A percentile compares a stretch with the other conserved stretches of the same genome.
These are phyloP conservation scores for Anguilla marmorata DNA, from an alignment of 2,797 vertebrate species.

Conservation along the genomic window DNA sequence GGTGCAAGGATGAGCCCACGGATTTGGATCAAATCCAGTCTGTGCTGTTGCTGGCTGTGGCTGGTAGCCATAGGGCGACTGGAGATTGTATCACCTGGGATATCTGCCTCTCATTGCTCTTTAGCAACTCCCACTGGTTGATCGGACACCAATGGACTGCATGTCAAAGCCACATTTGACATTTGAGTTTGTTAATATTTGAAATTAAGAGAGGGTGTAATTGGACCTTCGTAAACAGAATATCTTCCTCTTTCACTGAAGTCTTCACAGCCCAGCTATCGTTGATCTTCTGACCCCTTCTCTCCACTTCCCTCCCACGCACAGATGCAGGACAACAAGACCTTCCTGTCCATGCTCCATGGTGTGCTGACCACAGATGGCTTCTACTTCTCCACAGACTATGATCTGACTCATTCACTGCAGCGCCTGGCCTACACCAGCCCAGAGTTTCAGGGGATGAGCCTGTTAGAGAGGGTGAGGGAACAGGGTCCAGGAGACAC, in stretches of 20 bases:
- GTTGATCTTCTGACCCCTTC: not conserved
- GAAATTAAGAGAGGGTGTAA: not conserved
- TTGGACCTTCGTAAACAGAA: not conserved
- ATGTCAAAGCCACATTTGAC: too few species aligned
- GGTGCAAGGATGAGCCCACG: too few species aligned
- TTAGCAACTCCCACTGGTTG: too few species aligned
- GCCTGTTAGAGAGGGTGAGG: slow-evolving; percentile 91
- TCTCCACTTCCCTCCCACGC: slow-evolving; percentile 37
- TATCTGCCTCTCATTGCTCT: too few species aligned
- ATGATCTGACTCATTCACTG: slow-evolving; percentile 89
- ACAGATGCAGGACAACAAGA: slow-evolving; percentile 95
- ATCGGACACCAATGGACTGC: too few species aligned
- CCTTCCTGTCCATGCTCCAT: slow-evolving; percentile 89
- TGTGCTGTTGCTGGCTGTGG: too few species aligned
- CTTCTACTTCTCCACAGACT: slow-evolving; percentile 92
- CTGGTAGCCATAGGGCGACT: too few species aligned
- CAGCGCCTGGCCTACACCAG: slow-evolving; percentile 94
- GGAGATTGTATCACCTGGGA: too few species aligned
- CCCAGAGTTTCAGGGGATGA: slow-evolving; percentile 98
- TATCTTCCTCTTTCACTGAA: not conserved
- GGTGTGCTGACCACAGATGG: slow-evolving; percentile 85
- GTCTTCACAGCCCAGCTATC: not conserved
- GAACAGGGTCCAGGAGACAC: slow-evolving; percentile 39
- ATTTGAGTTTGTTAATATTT: not conserved
- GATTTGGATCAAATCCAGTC: too few species aligned